Conservation (phyloP, 1,140 invertebrate genomes). For the Drosophila bifasciata region DNA sequence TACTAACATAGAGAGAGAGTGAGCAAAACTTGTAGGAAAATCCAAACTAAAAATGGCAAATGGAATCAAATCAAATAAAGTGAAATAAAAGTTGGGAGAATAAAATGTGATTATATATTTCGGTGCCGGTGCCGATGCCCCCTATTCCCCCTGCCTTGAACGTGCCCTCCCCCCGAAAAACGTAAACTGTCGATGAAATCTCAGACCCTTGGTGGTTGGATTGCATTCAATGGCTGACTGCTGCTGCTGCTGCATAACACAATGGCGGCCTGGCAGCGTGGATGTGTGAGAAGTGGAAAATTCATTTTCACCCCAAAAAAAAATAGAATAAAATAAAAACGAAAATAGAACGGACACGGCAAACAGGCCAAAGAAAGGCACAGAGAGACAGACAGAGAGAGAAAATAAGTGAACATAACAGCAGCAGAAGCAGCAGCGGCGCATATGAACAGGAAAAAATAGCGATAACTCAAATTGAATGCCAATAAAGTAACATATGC, state of each 20-base stretch:
- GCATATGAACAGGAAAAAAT: slow-evolving; percentile 79
- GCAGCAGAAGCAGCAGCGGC: slow-evolving; percentile 38
- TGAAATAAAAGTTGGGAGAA: slow-evolving; percentile 74
- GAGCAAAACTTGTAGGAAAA: slow-evolving; percentile 20
- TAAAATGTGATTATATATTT: slow-evolving; percentile 70
- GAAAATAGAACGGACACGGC: no score
- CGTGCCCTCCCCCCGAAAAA: slow-evolving; percentile 53
- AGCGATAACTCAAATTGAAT: slow-evolving; percentile 80
- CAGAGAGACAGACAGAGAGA: no score
- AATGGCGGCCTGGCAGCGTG: slow-evolving; percentile 27
- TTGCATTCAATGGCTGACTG: slow-evolving; percentile 40
- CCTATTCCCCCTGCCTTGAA: slow-evolving; percentile 15
- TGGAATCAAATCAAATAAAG: slow-evolving; percentile 67
- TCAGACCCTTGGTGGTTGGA: slow-evolving; percentile 44
- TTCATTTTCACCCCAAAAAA: slow-evolving; percentile 38
- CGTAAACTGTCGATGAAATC: slow-evolving; percentile 61
- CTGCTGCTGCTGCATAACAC: slow-evolving; percentile 24
- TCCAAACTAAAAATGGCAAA: slow-evolving; percentile 51
- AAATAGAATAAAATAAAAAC: no score
- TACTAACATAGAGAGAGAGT: neutral
- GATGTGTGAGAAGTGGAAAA: slow-evolving; percentile 61
- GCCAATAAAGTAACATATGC: slow-evolving; percentile 80
- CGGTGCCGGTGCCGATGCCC: slow-evolving; percentile 7
- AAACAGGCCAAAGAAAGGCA: neutral
- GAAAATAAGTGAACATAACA: slow-evolving; percentile 4